phyloP scores from a whole-genome alignment of 2,797 vertebrate genomes.

The Lithobates pipiens region DNA sequence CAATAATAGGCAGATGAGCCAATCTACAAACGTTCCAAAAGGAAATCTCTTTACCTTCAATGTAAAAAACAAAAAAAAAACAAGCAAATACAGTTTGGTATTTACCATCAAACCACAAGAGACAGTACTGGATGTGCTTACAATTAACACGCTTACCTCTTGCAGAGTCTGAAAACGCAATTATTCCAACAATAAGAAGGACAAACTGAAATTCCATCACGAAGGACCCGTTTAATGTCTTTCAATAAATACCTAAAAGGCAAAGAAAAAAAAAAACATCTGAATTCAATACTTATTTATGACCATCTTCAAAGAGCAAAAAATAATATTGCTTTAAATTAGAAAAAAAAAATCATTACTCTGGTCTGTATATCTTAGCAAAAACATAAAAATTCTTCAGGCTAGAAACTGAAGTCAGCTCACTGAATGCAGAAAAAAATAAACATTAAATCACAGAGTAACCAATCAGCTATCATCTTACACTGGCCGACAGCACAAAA shows the following conservation, averaged over 20 bases:
- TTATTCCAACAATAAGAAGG: constrained; percentile 71
- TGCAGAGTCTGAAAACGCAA: constrained; percentile 71
- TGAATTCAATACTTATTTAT: neutral
- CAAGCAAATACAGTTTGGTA: neutral
- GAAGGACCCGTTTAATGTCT: constrained; percentile 1
- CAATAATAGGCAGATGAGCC: neutral
- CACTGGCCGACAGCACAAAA: too few relatives aligned
- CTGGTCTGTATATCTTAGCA: neutral
- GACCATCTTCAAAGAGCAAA: neutral
- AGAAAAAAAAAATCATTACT: neutral
- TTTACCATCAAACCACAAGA: neutral
- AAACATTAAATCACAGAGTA: too few relatives aligned
- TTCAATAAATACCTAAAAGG: constrained; percentile 42
- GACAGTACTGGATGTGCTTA: neutral
- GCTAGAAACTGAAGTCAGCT: neutral
- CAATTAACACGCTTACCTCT: constrained; percentile 72
- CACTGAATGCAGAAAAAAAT: too few relatives aligned
- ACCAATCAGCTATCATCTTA: too few relatives aligned
- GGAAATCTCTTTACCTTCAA: constrained; percentile 14
- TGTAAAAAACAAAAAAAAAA: constrained; percentile 3
- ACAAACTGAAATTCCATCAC: constrained; percentile 75
- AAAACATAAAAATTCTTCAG: neutral
- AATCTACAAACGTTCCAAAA: neutral
- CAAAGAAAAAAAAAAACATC: fast-evolving
- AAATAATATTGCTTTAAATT: constrained; percentile 3